phyloP scores from a whole-genome alignment of 2,797 vertebrate species.

The Rhodeus uyekii region DNA sequence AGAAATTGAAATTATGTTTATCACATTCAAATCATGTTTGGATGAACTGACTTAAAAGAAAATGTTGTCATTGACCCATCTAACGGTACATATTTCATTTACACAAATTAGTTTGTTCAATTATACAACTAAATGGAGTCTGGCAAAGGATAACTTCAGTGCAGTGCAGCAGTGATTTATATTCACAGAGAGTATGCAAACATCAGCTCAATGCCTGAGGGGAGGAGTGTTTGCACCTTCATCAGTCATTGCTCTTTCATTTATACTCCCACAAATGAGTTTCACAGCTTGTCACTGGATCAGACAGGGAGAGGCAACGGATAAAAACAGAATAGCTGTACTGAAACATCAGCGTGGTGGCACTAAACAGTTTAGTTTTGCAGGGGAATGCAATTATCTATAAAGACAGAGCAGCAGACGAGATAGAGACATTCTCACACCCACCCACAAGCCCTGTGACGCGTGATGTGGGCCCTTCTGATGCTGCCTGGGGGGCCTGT shows the following conservation, averaged over 20 bases:
- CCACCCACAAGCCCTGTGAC: constrained; percentile 49
- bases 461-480: constrained; percentile 37
- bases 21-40: background rate
- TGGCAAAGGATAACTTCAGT: background rate
- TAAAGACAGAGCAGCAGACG: constrained; percentile 53
- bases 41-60: background rate
- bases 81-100: background rate
- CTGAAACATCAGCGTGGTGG: background rate
- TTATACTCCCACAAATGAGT: constrained; percentile 73
- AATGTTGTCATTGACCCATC: background rate
- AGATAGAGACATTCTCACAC: constrained; percentile 51
- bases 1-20: background rate
- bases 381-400: constrained; percentile 37
- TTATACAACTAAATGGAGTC: background rate
- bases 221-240: constrained; percentile 63
- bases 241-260: constrained; percentile 70
- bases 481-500: constrained; percentile 46
- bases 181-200: constrained; percentile 22
- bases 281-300: constrained; percentile 76
- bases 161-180: constrained; percentile 23
- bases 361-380: background rate
- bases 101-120: background rate
- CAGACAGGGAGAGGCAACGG: constrained; percentile 70
- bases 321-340: constrained; percentile 69
- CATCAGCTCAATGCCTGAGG: constrained; percentile 36